These are phyloP conservation scores for Coreoperca whiteheadi DNA, from an alignment of 2,113 vertebrate species.

Conservation along the genomic window DNA sequence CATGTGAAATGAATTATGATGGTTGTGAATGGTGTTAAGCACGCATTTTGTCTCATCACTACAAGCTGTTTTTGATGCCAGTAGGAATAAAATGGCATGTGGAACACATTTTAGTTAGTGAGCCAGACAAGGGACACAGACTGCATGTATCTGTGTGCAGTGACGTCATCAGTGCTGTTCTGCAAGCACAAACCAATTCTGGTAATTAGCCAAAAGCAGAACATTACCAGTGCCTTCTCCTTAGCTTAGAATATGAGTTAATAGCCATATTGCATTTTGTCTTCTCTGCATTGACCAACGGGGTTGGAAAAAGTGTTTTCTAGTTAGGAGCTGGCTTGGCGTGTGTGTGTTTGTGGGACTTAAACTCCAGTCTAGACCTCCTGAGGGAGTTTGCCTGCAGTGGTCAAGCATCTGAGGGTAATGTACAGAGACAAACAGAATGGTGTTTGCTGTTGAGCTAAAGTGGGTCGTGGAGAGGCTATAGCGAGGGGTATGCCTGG, in stretches of 20 bases:
- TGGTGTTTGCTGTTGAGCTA: conserved; percentile 67
- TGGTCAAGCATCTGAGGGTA: conserved; percentile 70
- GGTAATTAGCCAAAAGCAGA: conserved; percentile 31
- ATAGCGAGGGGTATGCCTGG: conserved; percentile 32
- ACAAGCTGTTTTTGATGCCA: conserved; percentile 38
- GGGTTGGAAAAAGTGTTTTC: conserved; percentile 28
- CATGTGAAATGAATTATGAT: conserved; percentile 39
- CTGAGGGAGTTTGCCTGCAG: conserved; percentile 55
- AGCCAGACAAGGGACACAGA: conserved; percentile 17
- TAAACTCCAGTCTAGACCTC: conserved; percentile 49
- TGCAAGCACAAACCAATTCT: conserved; percentile 5
- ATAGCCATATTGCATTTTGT: conserved; percentile 32
- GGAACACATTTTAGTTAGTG: conserved; percentile 12
- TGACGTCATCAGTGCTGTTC: conserved; percentile 3
- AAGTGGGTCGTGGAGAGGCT: conserved; percentile 70
- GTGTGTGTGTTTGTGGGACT: conserved; percentile 22
- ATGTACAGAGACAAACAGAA: conserved; percentile 77
- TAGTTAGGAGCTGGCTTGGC: conserved; percentile 14
- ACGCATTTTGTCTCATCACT: conserved; percentile 32
- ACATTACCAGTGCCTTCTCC: not conserved
- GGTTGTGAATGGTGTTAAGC: conserved; percentile 42
- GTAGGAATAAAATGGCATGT: conserved; percentile 17
- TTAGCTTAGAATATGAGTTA: conserved; percentile 11
- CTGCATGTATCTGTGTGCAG: conserved; percentile 2
- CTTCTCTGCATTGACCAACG: conserved; percentile 23